Evolutionary conservation across 2,113 vertebrate species (phyloP).

Genomic region (Podocnemis expansa): DNA sequence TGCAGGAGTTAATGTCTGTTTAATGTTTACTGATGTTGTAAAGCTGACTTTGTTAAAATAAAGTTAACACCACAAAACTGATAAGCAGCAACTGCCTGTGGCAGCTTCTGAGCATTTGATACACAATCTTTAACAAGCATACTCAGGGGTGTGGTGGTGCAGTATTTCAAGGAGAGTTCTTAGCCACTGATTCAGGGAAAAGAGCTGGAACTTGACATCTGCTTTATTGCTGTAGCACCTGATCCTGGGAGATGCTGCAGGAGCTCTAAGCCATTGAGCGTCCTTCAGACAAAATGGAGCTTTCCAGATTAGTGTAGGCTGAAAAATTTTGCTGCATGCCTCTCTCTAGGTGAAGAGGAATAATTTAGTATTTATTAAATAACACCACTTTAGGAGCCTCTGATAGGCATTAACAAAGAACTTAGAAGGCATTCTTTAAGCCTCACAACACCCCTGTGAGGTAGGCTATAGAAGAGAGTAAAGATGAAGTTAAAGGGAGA

Average conservation of each 20-base stretch:
- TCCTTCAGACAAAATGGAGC: not conserved
- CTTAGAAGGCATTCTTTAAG: not conserved
- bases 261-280: accelerated
- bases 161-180: not conserved
- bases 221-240: not conserved
- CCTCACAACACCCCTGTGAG: constrained; percentile 49
- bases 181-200: accelerated
- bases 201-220: not conserved
- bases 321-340: not conserved
- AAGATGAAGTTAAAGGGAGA: not conserved
- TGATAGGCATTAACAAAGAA: not conserved
- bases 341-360: not conserved
- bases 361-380: not conserved
- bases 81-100: not conserved
- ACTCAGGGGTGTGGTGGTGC: not conserved
- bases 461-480: not conserved
- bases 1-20: not conserved
- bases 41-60: not conserved
- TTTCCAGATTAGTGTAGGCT: not conserved
- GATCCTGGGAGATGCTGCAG: not conserved
- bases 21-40: not conserved
- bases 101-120: not conserved
- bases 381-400: not conserved
- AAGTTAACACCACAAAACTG: not conserved
- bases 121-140: accelerated